Evolutionary conservation across 37 sponge, comb jelly and placozoan species (phyloP).

Genomic region (Petrosia ficiformis): DNA sequence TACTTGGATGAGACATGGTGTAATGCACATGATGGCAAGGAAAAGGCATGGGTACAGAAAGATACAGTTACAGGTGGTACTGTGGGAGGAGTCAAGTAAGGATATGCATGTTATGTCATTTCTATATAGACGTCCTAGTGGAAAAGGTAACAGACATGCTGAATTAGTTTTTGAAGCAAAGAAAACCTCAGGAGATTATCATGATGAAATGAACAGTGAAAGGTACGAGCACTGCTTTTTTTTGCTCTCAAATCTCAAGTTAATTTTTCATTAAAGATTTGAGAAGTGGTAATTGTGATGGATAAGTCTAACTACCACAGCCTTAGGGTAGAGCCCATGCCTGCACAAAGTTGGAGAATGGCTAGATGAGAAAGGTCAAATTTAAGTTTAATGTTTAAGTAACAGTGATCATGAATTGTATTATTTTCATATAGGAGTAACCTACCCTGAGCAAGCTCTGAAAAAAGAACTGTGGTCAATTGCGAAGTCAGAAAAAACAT

Average conservation of each 20-base stretch:
- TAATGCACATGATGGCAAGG: slow-evolving; percentile 12
- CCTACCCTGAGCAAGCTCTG: too few relatives aligned
- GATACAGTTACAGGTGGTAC: not conserved
- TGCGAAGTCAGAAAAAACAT: too few relatives aligned
- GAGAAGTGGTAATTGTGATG: slow-evolving; percentile 12
- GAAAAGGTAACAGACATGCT: not conserved
- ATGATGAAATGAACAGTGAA: slow-evolving; percentile 13
- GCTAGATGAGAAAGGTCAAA: not conserved
- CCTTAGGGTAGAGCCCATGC: not conserved
- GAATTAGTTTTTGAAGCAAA: not conserved
- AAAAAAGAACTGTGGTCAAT: too few relatives aligned
- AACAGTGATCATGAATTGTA: too few relatives aligned
- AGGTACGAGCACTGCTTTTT: too few relatives aligned
- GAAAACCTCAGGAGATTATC: slow-evolving; percentile 15
- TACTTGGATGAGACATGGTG: slow-evolving; percentile 15
- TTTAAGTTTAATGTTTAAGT: too few relatives aligned
- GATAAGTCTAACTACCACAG: not conserved
- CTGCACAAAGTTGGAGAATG: not conserved
- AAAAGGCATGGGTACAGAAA: slow-evolving; percentile 8
- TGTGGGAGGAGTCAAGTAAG: slow-evolving; percentile 6
- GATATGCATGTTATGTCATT: not conserved
- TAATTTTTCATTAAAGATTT: too few relatives aligned
- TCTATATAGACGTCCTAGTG: not conserved
- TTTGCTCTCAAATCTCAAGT: too few relatives aligned
- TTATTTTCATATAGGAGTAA: too few relatives aligned